These are phyloP conservation scores for Pteronotus mesoamericanus DNA, from an alignment of 2,797 vertebrate species.

Conservation along the genomic window DNA sequence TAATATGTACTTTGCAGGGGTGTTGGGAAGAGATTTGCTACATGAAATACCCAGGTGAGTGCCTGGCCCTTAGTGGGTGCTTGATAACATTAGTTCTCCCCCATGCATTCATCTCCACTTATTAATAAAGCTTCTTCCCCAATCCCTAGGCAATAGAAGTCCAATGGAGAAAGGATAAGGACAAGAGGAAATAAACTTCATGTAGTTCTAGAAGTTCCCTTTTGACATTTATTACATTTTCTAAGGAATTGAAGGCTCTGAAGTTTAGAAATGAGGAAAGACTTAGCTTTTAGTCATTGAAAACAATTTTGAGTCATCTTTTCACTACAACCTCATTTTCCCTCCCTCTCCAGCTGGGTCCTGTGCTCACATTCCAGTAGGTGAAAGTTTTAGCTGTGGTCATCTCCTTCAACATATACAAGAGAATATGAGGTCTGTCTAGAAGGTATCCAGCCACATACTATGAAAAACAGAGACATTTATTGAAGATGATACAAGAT, in stretches of 20 bases:
- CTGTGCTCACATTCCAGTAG: not conserved
- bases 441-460: too few relatives aligned
- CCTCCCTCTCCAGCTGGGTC: fast-evolving
- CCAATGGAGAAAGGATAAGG: not conserved
- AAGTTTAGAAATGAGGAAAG: not conserved
- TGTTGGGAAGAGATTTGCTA: not conserved
- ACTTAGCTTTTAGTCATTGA: not conserved
- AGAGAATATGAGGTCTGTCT: not conserved
- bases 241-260: not conserved
- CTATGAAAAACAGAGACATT: not conserved
- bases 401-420: too few relatives aligned
- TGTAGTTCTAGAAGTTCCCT: not conserved
- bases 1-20: not conserved
- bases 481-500: not conserved
- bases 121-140: not conserved
- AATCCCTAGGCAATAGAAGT: not conserved
- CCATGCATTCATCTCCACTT: not conserved
- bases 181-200: not conserved
- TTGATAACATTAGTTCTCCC: not conserved
- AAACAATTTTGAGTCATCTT: not conserved
- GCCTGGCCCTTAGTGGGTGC: not conserved
- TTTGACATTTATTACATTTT: not conserved
- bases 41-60: not conserved
- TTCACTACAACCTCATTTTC: not conserved
- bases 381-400: not conserved